Evolutionary conservation across 2,797 vertebrate species (phyloP).

Genomic region (Spinus olivaceus): DNA sequence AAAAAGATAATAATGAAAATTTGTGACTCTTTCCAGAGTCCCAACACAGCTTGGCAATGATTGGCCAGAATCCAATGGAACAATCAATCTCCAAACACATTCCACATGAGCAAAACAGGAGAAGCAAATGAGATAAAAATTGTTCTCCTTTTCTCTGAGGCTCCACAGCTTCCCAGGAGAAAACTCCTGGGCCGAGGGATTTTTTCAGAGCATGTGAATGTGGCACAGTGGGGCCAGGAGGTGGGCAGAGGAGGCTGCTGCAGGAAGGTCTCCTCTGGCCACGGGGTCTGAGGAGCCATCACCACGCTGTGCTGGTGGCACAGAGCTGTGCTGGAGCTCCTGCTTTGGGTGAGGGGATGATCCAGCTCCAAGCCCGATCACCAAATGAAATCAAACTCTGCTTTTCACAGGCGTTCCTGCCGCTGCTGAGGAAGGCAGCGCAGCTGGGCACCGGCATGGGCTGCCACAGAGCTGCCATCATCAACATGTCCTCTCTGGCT

Average conservation of each 20-base stretch:
- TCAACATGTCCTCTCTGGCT: conserved; percentile 77
- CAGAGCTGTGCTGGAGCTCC: not conserved
- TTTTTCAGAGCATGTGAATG: too few relatives aligned
- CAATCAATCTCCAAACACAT: too few relatives aligned
- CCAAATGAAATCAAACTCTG: not conserved
- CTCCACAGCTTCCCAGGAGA: too few relatives aligned
- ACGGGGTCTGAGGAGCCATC: not conserved
- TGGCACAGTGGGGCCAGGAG: too few relatives aligned
- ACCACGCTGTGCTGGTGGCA: not conserved
- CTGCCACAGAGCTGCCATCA: conserved; percentile 76
- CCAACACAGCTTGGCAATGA: too few relatives aligned
- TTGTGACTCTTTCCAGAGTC: too few relatives aligned
- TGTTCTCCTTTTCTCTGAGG: too few relatives aligned
- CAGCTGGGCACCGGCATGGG: conserved; percentile 68
- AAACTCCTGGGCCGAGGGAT: too few relatives aligned
- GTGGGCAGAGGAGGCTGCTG: not conserved
- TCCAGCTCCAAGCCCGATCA: not conserved
- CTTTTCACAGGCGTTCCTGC: conserved; percentile 47
- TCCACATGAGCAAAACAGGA: too few relatives aligned
- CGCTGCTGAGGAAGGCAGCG: conserved; percentile 76
- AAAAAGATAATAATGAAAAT: too few relatives aligned
- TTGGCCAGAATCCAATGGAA: too few relatives aligned
- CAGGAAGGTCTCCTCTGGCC: not conserved
- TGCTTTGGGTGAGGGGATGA: not conserved
- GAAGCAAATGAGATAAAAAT: too few relatives aligned